Evolutionary conservation across 2,888 invertebrate species (phyloP), one percentile per base, ranked within the genome.

Genomic region (Pseudococcus longispinus): DNA sequence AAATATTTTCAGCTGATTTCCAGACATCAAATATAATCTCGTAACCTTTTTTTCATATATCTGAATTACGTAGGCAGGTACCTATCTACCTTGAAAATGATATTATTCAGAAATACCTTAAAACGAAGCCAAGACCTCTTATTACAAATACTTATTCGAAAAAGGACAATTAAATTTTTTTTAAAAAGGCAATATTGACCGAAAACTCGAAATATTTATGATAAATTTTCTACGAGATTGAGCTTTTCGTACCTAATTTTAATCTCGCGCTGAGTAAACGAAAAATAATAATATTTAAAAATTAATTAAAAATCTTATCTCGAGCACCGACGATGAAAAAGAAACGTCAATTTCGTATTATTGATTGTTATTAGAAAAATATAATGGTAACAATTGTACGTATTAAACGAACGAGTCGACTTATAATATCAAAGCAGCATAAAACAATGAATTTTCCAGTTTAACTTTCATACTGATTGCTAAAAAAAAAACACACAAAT

Each of bases 151-250:
- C n/a, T n/a, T n/a, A n/a, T 6, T 37, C 37, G 37, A 37, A 6
- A 4, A 2, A 37, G 9, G n/a, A n/a, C n/a, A 37, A 37, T 1
- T 37, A 37, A 37, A 8, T 37, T 37, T 11, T 46, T 46, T 11
- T 46, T 46, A 23, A 23, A 60, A 60, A 60, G 23, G 13, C 23
- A 23, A 23, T 60, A 60, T 60, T 23, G 60, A 60, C 20, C n/a
- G 20, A 55, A 55, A 55, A 55, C 55, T 20, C n/a, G 55, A 55
- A 37, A 37, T 37, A 37, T 37, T 55, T 55, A n/a, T 18, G 20
- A 18, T 55, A 55, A 55, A 74, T 74, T 74, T 74, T 74, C 70
- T 26, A 74, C 74, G 74, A 74, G 32, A 32, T 74, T 37, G 37
- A 37, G 8, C 37, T 8, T 20, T 74, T 29, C 0, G 26, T 3